phyloP scores from a whole-genome alignment of 2,888 invertebrate genomes.

The Amphipyra berbera region DNA sequence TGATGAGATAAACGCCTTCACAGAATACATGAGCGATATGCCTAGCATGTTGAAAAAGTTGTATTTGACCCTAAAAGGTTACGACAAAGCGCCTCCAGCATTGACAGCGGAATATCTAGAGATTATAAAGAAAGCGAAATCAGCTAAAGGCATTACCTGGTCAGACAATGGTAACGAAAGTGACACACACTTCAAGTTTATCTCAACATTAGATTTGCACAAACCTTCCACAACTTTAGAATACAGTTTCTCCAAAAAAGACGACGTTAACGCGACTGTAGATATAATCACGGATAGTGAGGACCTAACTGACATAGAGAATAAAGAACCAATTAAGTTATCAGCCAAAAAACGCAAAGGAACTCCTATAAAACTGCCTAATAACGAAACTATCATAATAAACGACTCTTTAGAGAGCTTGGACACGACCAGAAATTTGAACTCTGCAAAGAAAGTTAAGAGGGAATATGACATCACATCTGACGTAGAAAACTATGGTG shows the following conservation, averaged over 20 bases:
- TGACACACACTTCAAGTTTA: slow-evolving; percentile 76
- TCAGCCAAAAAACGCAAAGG: slow-evolving; percentile 79
- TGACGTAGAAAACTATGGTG: slow-evolving; percentile 73
- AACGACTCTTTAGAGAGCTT: slow-evolving; percentile 82
- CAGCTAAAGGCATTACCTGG: slow-evolving; percentile 91
- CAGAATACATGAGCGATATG: slow-evolving; percentile 87
- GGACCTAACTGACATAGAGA: slow-evolving; percentile 77
- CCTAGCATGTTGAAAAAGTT: slow-evolving; percentile 89
- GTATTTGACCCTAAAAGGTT: slow-evolving; percentile 90
- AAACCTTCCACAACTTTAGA: slow-evolving; percentile 71
- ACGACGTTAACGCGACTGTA: slow-evolving; percentile 63
- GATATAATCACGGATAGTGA: slow-evolving; percentile 80
- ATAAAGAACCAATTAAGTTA: slow-evolving; percentile 65
- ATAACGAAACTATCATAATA: slow-evolving; percentile 83
- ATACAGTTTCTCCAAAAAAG: slow-evolving; percentile 55
- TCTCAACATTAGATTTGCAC: slow-evolving; percentile 75
- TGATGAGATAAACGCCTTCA: slow-evolving; percentile 86
- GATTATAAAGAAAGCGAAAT: slow-evolving; percentile 90
- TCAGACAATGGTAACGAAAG: slow-evolving; percentile 81
- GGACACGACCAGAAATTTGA: slow-evolving; percentile 73
- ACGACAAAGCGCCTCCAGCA: slow-evolving; percentile 89
- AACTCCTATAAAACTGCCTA: slow-evolving; percentile 79
- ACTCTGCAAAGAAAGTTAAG: slow-evolving; percentile 81
- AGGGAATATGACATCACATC: slow-evolving; percentile 63
- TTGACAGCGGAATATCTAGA: slow-evolving; percentile 90